Evolutionary conservation across 2,888 invertebrate genomes (phyloP), one percentile per base, ranked within the genome.

Genomic region (Operophtera brumata): DNA sequence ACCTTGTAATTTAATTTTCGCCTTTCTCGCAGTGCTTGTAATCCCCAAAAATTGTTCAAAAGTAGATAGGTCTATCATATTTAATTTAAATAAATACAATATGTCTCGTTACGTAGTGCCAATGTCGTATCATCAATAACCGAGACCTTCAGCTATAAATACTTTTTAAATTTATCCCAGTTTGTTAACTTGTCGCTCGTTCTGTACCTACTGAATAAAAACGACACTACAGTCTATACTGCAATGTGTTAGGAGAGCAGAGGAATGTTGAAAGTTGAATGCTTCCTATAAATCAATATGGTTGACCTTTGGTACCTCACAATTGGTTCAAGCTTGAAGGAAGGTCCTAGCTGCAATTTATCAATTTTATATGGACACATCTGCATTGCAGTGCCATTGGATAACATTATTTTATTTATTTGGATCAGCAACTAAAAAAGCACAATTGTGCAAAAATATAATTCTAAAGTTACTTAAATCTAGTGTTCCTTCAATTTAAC

Each of bases 121-220:
- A 82, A 80, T 82, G 80, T 79, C 81, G 73, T 67, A 67, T 75
- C 73, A 67, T 65, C 66, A 72, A 69, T 77, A 77, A 75, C 78
- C 75, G 70, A 86, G 84, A 88, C 88, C 88, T 89, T 87, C 86
- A 64, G 75, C 87, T 88, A 88, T 71, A 82, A 87, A 87, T 88
- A 87, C 67, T 64, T 65, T 71, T 69, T 51, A 54, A 57, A 58
- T 70, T 64, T 73, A 63, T 65, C 67, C 57, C 49, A 47, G 61
- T 67, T 61, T 69, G 67, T 69, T 73, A 66, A 65, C 63, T 50
- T 67, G 61, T 65, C 60, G 37, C 54, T 47, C 63, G 43, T 55
- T 51, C 46, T 25, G 10, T 41, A 7, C n/a, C n/a, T n/a, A n/a
- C 11, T 9, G 11, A 28, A n/a, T 47, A 20, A 35, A 36, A 40